phyloP scores from a whole-genome alignment of 2,888 invertebrate genomes.

The Bellardia bayeri region DNA sequence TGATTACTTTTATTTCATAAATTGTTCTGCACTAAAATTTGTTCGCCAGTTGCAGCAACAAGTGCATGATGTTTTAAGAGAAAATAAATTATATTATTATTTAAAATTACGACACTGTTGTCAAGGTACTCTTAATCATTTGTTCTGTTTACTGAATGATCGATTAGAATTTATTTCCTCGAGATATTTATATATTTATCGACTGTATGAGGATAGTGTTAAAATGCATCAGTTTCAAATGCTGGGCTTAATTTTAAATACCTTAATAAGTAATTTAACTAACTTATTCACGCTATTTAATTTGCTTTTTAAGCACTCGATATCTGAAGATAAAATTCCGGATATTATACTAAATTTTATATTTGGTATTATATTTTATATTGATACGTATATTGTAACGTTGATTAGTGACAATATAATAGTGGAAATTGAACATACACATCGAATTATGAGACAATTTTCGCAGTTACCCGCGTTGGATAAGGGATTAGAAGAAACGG shows the following conservation, averaged over 20 bases:
- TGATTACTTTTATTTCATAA: constrained; percentile 79
- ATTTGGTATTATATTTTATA: constrained; percentile 78
- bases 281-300: constrained; percentile 79
- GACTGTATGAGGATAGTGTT: constrained; percentile 75
- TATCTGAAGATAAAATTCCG: constrained; percentile 64
- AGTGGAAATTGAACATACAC: constrained; percentile 74
- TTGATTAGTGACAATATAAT: constrained; percentile 78
- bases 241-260: constrained; percentile 78
- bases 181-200: constrained; percentile 74
- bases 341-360: constrained; percentile 75
- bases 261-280: constrained; percentile 79
- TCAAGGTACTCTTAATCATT: constrained; percentile 64
- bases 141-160: constrained; percentile 75
- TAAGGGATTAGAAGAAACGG: constrained; percentile 76
- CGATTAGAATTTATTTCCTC: constrained; percentile 72
- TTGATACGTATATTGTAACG: constrained; percentile 78
- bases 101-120: background rate
- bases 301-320: constrained; percentile 76
- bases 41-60: constrained; percentile 77
- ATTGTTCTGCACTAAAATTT: constrained; percentile 77
- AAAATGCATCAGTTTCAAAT: constrained; percentile 79
- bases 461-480: constrained; percentile 69
- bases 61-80: constrained; percentile 55
- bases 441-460: constrained; percentile 75
- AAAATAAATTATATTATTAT: constrained; percentile 57